These are phyloP conservation scores for Orchesellides sinensis DNA, from an alignment of 2,888 invertebrate genomes.

Conservation along the genomic window DNA sequence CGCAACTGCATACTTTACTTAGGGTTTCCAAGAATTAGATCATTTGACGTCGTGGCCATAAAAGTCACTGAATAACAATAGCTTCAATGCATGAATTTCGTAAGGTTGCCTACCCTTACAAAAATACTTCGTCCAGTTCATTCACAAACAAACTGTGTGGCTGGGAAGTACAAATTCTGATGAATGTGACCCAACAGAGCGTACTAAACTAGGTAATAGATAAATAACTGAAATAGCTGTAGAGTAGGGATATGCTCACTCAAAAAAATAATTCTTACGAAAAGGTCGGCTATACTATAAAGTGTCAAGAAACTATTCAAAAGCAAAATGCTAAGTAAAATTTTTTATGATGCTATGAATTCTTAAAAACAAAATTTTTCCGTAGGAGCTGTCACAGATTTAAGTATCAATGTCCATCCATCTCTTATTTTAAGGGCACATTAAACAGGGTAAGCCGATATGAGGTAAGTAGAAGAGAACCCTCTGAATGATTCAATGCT, in stretches of 20 bases:
- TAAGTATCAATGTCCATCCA: background rate
- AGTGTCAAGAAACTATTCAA: background rate
- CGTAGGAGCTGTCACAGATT: background rate
- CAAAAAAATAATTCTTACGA: background rate
- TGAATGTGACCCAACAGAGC: background rate
- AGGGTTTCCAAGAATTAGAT: too few species aligned
- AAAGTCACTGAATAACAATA: too few species aligned
- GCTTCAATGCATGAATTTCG: too few species aligned
- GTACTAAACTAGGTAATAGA: background rate
- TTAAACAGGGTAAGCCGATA: too few species aligned
- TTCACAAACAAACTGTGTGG: background rate
- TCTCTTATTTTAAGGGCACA: constrained; percentile 8
- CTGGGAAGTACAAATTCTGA: background rate
- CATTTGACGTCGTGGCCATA: too few species aligned
- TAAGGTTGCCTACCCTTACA: background rate
- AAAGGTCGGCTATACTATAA: background rate
- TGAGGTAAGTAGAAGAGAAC: too few species aligned
- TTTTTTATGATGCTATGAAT: background rate
- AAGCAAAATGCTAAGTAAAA: background rate
- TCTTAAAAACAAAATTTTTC: background rate
- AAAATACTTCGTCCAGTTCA: background rate
- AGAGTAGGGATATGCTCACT: too few species aligned
- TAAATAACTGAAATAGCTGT: background rate
- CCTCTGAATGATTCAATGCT: too few species aligned
- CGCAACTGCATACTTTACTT: too few species aligned